phyloP scores from a whole-genome alignment of 2,797 vertebrate species.

The Gallinago nigripennis region DNA sequence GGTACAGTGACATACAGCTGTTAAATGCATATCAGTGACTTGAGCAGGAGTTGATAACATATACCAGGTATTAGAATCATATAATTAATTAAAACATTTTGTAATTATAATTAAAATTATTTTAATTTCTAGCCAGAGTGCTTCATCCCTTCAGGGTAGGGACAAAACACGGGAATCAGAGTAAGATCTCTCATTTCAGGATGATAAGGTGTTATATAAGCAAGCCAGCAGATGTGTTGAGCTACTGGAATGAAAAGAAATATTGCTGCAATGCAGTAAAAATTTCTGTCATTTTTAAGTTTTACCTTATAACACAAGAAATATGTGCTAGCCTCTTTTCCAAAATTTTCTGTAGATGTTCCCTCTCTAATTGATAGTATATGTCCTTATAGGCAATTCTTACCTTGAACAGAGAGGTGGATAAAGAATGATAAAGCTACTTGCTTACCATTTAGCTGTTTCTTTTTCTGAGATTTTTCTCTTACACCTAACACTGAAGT shows the following conservation, averaged over 20 bases:
- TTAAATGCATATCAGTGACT: not conserved
- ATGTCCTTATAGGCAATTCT: not conserved
- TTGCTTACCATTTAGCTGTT: not conserved
- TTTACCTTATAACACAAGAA: not conserved
- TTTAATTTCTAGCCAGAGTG: not conserved
- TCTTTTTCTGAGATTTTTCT: not conserved
- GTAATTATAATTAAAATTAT: not conserved
- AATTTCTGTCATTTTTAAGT: not conserved
- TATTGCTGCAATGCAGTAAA: constrained; percentile 29
- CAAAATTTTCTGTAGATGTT: not conserved
- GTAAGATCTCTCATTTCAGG: not conserved
- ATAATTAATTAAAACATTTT: not conserved
- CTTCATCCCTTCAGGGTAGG: not conserved
- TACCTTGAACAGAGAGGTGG: not conserved
- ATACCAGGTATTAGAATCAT: not conserved
- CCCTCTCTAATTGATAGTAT: not conserved
- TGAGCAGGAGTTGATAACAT: not conserved
- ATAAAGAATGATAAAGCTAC: not conserved
- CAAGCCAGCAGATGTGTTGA: not conserved
- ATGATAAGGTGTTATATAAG: not conserved
- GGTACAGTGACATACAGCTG: not conserved
- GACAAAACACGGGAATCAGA: not conserved
- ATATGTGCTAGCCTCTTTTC: not conserved
- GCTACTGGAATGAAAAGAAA: not conserved
- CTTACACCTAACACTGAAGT: not conserved